Base-by-base conservation (phyloP, 2,113 vertebrate species). In the Cariama cristata region DNA sequence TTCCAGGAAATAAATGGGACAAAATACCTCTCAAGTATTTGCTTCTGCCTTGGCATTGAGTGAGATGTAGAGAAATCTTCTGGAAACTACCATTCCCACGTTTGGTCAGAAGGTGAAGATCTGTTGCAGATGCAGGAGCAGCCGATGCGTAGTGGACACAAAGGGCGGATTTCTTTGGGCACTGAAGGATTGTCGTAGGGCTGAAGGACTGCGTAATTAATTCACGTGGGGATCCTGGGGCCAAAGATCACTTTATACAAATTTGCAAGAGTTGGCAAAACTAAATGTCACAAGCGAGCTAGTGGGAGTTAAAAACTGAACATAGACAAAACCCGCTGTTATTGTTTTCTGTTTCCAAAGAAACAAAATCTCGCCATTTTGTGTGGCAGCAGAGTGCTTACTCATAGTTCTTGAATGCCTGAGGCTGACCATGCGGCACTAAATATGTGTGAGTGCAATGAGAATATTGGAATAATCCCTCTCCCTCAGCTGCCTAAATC, bases 301-400 rank as follows among this genome's bases (percentile, higher is more conserved):
- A 35, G 93, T 87, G 84, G 86, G 89, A 95, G 91, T 94, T 91
- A 73, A 85, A 80, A 85, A 66, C 38, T 50, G 80, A 79, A 35
- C 22, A 11, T 9, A 52, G 52, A 56, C 88, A 86, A 92, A 92
- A 53, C 28, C 15, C 0, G 0, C 28, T 77, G 60, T 69, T 73
- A 69, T 6, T 71, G 47, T 88, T 87, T 92, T 93, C 72, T 90
- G 49, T 72, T 93, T 90, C 77, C 56, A 88, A 47, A 83, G 45
- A 55, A 90, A 55, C 60, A 32, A 35, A 91, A 91, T 82, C 80
- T 91, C 44, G 0, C 66, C 45, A 49, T 89, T 93, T 91, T 76
- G 5, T 58, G 60, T 60, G 80, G 83, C 62, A 91, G 92, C 62
- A 75, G 45, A 62, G 22, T 30, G 60, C 72, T 97, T 77, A 72